Evolutionary conservation across 2,888 invertebrate genomes (phyloP).

Genomic region (Polylopha cassiicola): DNA sequence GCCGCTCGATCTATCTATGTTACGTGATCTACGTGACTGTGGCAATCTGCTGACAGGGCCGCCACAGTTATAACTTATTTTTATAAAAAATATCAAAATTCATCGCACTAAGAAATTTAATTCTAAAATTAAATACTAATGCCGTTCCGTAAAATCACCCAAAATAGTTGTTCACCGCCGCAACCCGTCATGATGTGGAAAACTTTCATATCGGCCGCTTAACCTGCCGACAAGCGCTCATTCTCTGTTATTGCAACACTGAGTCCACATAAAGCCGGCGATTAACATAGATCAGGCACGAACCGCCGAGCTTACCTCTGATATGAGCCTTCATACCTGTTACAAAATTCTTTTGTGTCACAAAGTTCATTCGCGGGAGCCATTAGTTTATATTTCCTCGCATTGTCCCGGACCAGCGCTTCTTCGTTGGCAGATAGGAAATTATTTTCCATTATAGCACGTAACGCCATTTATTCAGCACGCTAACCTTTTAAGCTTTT

Average conservation of each 20-base stretch:
- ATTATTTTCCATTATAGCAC: slow-evolving; percentile 52
- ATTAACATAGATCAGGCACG: slow-evolving; percentile 52
- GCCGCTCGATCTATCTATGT: too few relatives aligned
- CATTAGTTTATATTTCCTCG: slow-evolving; percentile 64
- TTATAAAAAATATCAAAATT: too few relatives aligned
- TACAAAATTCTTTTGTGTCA: slow-evolving; percentile 45
- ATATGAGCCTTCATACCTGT: slow-evolving; percentile 40
- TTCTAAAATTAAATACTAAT: too few relatives aligned
- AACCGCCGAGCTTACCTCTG: slow-evolving; percentile 41
- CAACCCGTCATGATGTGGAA: slow-evolving; percentile 17
- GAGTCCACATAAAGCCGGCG: slow-evolving; percentile 50
- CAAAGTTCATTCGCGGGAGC: slow-evolving; percentile 35
- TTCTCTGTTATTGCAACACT: slow-evolving; percentile 53
- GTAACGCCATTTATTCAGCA: slow-evolving; percentile 19
- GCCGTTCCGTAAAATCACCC: slow-evolving; percentile 8
- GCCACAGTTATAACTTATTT: too few relatives aligned
- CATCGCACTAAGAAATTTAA: too few relatives aligned
- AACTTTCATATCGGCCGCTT: slow-evolving; percentile 44
- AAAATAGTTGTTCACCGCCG: slow-evolving; percentile 21
- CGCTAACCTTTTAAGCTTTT: slow-evolving; percentile 21
- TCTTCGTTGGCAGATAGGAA: slow-evolving; percentile 46
- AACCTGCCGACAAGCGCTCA: slow-evolving; percentile 39
- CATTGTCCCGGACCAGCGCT: slow-evolving; percentile 47
- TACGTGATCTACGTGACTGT: too few relatives aligned
- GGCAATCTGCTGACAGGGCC: too few relatives aligned